phyloP scores from a whole-genome alignment of 1,140 invertebrate genomes.

The Colletes latitarsis region DNA sequence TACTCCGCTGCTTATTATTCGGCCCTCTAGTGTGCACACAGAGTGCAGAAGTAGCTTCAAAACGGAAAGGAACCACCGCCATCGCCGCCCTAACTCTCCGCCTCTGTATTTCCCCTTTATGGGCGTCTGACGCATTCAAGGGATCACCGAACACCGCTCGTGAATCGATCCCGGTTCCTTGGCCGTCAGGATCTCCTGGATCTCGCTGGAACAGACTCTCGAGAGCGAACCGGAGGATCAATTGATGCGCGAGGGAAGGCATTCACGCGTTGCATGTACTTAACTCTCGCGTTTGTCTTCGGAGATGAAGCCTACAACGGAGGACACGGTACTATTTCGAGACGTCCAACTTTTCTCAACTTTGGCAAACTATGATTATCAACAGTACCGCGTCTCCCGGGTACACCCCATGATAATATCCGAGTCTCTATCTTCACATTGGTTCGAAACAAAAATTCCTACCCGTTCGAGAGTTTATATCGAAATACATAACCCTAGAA shows the following conservation, averaged over 20 bases:
- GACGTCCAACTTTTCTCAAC: too few relatives aligned
- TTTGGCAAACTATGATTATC: too few relatives aligned
- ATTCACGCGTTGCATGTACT: not conserved
- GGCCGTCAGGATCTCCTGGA: not conserved
- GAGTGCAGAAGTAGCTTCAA: conserved; percentile 16
- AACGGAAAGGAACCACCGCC: conserved; percentile 8
- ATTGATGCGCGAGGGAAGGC: too few relatives aligned
- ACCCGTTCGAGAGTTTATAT: too few relatives aligned
- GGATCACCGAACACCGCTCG: not conserved
- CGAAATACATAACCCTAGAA: too few relatives aligned
- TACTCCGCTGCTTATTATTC: conserved; percentile 59
- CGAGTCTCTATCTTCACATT: too few relatives aligned
- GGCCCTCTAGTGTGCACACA: conserved; percentile 20
- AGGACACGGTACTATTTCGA: too few relatives aligned
- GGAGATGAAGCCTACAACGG: not conserved
- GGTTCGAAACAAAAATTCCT: too few relatives aligned
- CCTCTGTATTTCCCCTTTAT: not conserved
- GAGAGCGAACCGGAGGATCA: not conserved
- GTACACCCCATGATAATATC: too few relatives aligned
- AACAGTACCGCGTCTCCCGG: too few relatives aligned
- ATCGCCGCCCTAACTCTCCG: too few relatives aligned
- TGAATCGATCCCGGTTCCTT: conserved; percentile 1
- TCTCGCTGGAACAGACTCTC: not conserved
- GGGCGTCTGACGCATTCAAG: not conserved
- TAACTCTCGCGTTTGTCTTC: too few relatives aligned